Conservation (phyloP, 2,113 vertebrate species). For the Misgurnus mizolepis region DNA sequence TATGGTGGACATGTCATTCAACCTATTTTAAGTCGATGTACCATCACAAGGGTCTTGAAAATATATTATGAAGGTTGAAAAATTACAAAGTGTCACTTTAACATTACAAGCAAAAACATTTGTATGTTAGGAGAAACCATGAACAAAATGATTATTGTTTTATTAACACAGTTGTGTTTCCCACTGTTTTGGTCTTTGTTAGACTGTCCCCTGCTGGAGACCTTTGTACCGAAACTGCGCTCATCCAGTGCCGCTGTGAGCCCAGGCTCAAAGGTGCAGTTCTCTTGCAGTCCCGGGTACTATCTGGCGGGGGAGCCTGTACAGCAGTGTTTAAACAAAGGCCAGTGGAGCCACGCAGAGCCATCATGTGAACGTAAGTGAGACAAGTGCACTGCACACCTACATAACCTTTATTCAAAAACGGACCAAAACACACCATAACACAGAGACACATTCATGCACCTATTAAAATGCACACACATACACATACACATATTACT, state of each 20-base stretch:
- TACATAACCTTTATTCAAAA: neutral
- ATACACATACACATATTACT: neutral
- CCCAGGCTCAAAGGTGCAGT: constrained; percentile 85
- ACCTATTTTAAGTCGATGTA: too few relatives aligned
- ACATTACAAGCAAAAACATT: too few relatives aligned
- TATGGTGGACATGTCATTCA: too few relatives aligned
- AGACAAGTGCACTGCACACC: neutral
- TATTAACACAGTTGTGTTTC: neutral
- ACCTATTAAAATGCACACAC: neutral
- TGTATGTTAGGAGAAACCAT: too few relatives aligned
- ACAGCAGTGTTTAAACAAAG: constrained; percentile 88
- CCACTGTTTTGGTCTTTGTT: constrained; percentile 55
- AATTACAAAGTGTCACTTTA: too few relatives aligned
- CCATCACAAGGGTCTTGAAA: too few relatives aligned
- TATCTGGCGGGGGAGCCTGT: constrained; percentile 91
- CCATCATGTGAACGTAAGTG: constrained; percentile 90
- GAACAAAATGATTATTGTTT: too few relatives aligned
- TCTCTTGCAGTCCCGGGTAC: constrained; percentile 92
- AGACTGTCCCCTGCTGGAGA: constrained; percentile 91
- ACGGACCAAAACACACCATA: neutral
- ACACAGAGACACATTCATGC: neutral
- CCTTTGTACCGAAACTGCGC: constrained; percentile 78
- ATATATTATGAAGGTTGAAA: too few relatives aligned
- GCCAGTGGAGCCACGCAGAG: constrained; percentile 89
- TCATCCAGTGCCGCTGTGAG: constrained; percentile 77